Conservation (phyloP, 2,797 vertebrate species). For the Crax fasciolata region DNA sequence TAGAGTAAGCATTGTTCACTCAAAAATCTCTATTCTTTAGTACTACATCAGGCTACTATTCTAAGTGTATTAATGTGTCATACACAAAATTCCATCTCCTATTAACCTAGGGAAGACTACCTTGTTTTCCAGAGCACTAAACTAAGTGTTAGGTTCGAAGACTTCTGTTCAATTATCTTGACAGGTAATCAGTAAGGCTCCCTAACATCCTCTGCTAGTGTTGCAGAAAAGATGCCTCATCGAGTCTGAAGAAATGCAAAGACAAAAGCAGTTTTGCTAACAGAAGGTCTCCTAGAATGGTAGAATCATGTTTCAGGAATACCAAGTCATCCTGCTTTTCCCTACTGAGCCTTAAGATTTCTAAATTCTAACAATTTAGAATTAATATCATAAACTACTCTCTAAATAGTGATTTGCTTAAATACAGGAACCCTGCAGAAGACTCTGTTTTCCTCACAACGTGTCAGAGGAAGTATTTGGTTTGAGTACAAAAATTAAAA, state of each 20-base stretch:
- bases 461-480: not conserved
- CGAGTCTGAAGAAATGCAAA: not conserved
- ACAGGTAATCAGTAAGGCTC: not conserved
- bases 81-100: not conserved
- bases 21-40: not conserved
- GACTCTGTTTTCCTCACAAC: not conserved
- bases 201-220: not conserved
- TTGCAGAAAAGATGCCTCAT: not conserved
- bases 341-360: not conserved
- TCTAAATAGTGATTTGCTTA: constrained; percentile 3
- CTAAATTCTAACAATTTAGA: not conserved
- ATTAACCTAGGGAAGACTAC: not conserved
- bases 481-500: not conserved
- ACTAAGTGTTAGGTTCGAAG: not conserved
- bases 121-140: not conserved
- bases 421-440: not conserved
- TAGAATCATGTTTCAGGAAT: not conserved
- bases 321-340: not conserved
- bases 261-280: not conserved
- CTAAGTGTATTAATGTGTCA: not conserved
- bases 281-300: not conserved
- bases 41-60: not conserved
- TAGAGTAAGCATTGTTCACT: not conserved
- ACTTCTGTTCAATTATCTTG: not conserved
- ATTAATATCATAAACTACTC: not conserved